Conservation (phyloP, 2,797 vertebrate genomes). For the Sylvia borin region DNA sequence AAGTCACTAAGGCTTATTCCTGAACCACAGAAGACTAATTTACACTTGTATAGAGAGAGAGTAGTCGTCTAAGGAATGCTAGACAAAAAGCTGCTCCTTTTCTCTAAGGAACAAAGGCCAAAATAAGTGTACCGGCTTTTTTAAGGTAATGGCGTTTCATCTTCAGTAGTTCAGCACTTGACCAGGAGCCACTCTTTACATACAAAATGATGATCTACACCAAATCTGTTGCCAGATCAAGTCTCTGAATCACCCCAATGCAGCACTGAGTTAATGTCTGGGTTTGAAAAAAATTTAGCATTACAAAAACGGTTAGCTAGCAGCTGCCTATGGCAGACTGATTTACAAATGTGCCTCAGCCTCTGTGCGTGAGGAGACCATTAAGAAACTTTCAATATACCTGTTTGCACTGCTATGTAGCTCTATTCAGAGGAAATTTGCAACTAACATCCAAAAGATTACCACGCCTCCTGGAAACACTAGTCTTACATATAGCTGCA, state of each 20-base stretch:
- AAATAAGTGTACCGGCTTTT: background rate
- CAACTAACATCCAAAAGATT: background rate
- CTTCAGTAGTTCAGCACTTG: background rate
- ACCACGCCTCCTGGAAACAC: background rate
- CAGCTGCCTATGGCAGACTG: background rate
- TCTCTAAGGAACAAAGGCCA: background rate
- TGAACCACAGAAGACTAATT: background rate
- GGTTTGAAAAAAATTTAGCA: background rate
- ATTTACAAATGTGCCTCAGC: background rate
- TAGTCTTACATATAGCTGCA: background rate
- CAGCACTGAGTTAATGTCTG: background rate
- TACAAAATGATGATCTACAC: accelerated
- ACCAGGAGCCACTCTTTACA: background rate
- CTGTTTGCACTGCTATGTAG: background rate
- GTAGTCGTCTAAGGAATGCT: background rate
- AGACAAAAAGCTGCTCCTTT: background rate
- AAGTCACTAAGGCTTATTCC: background rate
- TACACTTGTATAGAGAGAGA: accelerated
- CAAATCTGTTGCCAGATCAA: background rate
- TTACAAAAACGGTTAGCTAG: background rate
- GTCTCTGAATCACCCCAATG: background rate
- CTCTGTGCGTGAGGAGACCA: background rate
- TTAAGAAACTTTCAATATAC: background rate
- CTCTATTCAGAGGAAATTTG: background rate
- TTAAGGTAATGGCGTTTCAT: background rate